Base-by-base conservation (phyloP, 2,888 invertebrate species). In the Parapristionchus giblindavisi region DNA sequence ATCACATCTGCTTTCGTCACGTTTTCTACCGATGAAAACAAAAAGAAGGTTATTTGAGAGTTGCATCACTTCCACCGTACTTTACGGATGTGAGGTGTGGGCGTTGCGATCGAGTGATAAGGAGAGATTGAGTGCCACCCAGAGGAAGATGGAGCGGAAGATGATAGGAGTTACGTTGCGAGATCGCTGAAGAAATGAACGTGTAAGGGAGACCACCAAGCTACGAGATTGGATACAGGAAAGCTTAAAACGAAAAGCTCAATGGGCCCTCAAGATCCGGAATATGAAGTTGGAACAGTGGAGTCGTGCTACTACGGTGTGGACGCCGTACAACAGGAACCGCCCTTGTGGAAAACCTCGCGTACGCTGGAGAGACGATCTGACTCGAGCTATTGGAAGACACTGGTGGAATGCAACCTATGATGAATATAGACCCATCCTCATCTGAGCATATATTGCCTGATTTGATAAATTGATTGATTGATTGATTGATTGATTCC, bases 31-130 rank as follows among this genome's bases (percentile, higher is more conserved):
- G 8, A 61, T 61, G 61, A 61, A 61, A 40, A 61, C 34, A 48
- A 65, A 48, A 34, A 43, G 48, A 24, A 17, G 48, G 14, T 32
- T 48, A 2, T 65, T 65, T 48, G 40, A 48, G 27, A 65, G 48
- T 36, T 65, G 65, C 29, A 14, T 65, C 27, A 43, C 14, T 5
- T 3, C 65, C 1, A 65, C 65, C 21, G 65, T 65, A 11, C 48
- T 65, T 17, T 65, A 65, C 48, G 65, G 65, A 11, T n/a, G 65
- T 17, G 65, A 65, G 48, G 32, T 36, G 1, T 65, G 65, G 65
- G 5, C 65, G 1, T 21, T 65, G 21, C 43, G 65, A 2, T 27
- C 65, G 21, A 48, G 48, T 27, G 65, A 65, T 1, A 65, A 65
- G 36, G 65, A 43, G 27, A 27, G 65, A 2, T 48, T 65, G 14